phyloP scores from a whole-genome alignment of 1,140 invertebrate species.

The Psix sp. region DNA sequence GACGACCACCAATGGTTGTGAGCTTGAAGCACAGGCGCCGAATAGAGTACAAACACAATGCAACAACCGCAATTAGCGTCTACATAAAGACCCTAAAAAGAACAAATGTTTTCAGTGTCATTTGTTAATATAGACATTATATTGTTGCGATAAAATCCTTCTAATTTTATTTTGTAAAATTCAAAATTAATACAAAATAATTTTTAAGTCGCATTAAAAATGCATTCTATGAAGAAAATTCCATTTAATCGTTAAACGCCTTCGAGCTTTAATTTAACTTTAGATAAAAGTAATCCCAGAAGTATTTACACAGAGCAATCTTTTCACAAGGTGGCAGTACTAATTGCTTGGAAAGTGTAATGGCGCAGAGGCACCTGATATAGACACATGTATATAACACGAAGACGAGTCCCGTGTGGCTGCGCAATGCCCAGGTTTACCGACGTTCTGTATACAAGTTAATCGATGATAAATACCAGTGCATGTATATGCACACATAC shows the following conservation, averaged over 20 bases:
- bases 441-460: constrained; percentile 61
- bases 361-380: constrained; percentile 59
- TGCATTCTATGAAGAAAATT: constrained; percentile 13
- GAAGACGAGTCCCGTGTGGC: constrained; percentile 62
- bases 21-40: constrained; percentile 52
- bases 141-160: too few relatives aligned
- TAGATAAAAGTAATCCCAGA: constrained; percentile 58
- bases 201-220: not conserved
- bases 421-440: constrained; percentile 52
- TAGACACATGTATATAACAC: constrained; percentile 57
- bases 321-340: constrained; percentile 60
- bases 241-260: constrained; percentile 39
- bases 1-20: constrained; percentile 49
- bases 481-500: constrained; percentile 43
- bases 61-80: constrained; percentile 50
- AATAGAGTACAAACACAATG: constrained; percentile 49
- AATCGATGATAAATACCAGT: constrained; percentile 75
- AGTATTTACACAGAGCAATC: constrained; percentile 56
- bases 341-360: constrained; percentile 66
- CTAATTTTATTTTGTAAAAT: too few relatives aligned
- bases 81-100: constrained; percentile 26
- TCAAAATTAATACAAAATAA: too few relatives aligned
- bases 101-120: constrained; percentile 38
- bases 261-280: constrained; percentile 48
- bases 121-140: too few relatives aligned